Conservation (phyloP, 2,888 invertebrate genomes). For the Periphyllus acericola region DNA sequence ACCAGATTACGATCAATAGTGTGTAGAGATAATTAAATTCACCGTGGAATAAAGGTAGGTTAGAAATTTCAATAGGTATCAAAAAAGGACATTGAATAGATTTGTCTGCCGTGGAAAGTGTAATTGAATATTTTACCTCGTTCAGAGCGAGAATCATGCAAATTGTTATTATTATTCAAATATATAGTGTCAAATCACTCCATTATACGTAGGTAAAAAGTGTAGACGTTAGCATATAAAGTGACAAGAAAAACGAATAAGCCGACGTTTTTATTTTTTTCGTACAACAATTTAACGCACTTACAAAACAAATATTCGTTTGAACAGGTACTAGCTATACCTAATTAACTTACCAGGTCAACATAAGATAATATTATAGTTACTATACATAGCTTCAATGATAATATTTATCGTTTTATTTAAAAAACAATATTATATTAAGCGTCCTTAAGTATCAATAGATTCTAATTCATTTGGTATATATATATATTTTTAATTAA, state of each 20-base stretch:
- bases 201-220: not conserved
- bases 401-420: no score
- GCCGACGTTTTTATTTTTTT: not conserved
- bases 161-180: conserved; percentile 37
- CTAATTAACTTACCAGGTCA: no score
- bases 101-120: not conserved
- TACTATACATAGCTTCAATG: no score
- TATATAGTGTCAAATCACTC: conserved; percentile 8
- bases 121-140: conserved; percentile 30
- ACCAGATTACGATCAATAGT: conserved; percentile 4
- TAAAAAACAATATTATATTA: no score
- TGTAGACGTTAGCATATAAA: not conserved
- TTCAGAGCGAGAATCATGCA: not conserved
- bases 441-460: no score
- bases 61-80: conserved; percentile 8
- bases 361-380: not conserved
- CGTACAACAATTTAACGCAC: not conserved
- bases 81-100: not conserved
- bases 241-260: not conserved
- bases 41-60: not conserved
- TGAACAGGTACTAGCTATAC: no score
- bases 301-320: not conserved
- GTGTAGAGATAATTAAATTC: conserved; percentile 2
- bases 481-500: no score
- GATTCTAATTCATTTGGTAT: no score